phyloP scores from a whole-genome alignment of 2,113 vertebrate species.

The Dicerorhinus sumatrensis region DNA sequence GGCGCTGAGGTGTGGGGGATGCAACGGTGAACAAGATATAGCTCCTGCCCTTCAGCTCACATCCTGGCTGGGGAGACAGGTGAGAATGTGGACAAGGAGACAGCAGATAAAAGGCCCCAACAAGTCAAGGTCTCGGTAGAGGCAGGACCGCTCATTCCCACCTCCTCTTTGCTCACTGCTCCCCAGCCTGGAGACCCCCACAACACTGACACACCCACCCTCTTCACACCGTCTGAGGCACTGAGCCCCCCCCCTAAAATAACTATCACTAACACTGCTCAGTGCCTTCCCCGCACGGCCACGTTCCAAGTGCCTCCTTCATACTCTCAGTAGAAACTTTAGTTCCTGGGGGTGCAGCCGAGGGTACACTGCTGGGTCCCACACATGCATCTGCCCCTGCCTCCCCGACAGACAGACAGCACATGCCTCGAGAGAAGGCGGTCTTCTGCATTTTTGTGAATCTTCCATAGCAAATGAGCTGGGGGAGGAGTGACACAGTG shows the following conservation, averaged over 20 bases:
- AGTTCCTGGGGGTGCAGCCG: background rate
- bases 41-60: background rate
- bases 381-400: background rate
- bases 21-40: background rate
- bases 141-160: background rate
- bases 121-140: background rate
- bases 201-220: background rate
- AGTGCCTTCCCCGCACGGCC: background rate
- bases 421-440: background rate
- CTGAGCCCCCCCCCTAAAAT: background rate
- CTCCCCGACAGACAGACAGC: background rate
- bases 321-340: background rate
- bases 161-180: background rate
- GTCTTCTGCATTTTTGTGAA: background rate
- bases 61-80: background rate
- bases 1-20: background rate
- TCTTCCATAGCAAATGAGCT: slow-evolving; percentile 31
- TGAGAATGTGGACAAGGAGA: background rate
- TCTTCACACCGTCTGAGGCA: background rate
- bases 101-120: background rate
- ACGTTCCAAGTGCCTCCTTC: background rate
- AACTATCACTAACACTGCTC: background rate
- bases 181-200: background rate
- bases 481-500: slow-evolving; percentile 47
- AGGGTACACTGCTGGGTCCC: background rate